A percentile compares a stretch with the other conserved stretches of the same genome.
These are phyloP conservation scores for Trematomus loennbergii DNA, from an alignment of 2,113 vertebrate species.

Conservation along the genomic window DNA sequence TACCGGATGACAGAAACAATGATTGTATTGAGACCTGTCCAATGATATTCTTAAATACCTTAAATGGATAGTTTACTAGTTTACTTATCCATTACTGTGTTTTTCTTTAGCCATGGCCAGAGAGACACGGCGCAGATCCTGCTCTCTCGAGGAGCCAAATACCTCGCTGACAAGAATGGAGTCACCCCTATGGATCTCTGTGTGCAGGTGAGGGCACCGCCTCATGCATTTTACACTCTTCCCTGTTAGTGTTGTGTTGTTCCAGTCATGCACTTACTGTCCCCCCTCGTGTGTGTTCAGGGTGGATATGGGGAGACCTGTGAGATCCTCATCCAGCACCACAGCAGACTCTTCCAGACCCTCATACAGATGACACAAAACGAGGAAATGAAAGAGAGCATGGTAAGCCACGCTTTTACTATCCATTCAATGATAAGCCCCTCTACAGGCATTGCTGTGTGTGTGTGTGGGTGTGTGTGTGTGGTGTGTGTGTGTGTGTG, in stretches of 20 bases:
- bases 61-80: background rate
- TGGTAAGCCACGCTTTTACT: constrained; percentile 83
- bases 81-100: constrained; percentile 1
- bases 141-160: constrained; percentile 94
- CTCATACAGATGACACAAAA: constrained; percentile 99
- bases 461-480: too few species aligned
- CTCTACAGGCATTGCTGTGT: background rate
- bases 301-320: constrained; percentile 98
- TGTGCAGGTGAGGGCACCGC: constrained; percentile 88
- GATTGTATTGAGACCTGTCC: too few species aligned
- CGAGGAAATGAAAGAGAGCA: constrained; percentile 95
- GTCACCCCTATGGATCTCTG: constrained; percentile 96
- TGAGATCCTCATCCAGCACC: constrained; percentile 96
- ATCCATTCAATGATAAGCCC: background rate
- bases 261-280: background rate
- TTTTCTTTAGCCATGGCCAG: constrained; percentile 91
- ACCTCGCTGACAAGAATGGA: constrained; percentile 94
- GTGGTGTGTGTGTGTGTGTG: too few species aligned
- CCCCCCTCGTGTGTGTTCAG: constrained; percentile 72
- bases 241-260: background rate
- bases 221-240: background rate
- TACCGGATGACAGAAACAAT: too few species aligned
- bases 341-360: constrained; percentile 93
- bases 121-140: constrained; percentile 98
- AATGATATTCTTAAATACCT: background rate